Evolutionary conservation across 1,140 invertebrate genomes (phyloP), one percentile per base, ranked within the genome.

Genomic region (Drosophila rhopaloa): DNA sequence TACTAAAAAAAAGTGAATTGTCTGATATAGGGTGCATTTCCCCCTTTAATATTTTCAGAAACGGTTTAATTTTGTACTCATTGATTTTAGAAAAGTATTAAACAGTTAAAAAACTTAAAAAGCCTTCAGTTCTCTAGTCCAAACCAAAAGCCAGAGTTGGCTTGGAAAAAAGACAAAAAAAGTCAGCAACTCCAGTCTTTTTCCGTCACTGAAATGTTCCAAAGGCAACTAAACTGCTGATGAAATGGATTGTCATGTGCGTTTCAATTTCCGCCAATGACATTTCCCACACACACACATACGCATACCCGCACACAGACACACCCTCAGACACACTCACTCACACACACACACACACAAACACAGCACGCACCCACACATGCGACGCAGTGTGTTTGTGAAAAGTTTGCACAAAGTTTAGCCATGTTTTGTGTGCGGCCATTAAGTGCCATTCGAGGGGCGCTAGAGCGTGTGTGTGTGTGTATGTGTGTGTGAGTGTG

Each of bases 171-270:
- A 5, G 10, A 9, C 24, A n/a, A 4, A 29, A 9, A 44, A 6
- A 38, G n/a, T 60, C 10, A 19, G 50, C 50, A 53, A 1, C 47
- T 40, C 27, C 4, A 27, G 4, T 4, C 19, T 43, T 27, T 2
- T 16, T 40, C 9, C 53, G 32, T 3, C 50, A 27, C 59, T 50
- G 73, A 88, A 88, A 78, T 80, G 86, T 72, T 88, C 58, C 61
- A 71, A 89, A 81, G 88, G 84, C 84, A 81, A 84, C 84, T 89
- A 91, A 91, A 91, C 78, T 91, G 89, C 89, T 91, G 89, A 91
- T 91, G 89, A 91, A 91, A 91, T 91, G 89, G 81, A 89, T 91
- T 91, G 89, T 91, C 89, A 91, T 91, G 90, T 91, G 84, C 84
- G 79, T 91, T 91, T 91, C 89, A 91, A 91, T 91, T 91, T 91